Evolutionary conservation across 2,797 vertebrate species (phyloP).

Genomic region (Mormyrops boulengeri): DNA sequence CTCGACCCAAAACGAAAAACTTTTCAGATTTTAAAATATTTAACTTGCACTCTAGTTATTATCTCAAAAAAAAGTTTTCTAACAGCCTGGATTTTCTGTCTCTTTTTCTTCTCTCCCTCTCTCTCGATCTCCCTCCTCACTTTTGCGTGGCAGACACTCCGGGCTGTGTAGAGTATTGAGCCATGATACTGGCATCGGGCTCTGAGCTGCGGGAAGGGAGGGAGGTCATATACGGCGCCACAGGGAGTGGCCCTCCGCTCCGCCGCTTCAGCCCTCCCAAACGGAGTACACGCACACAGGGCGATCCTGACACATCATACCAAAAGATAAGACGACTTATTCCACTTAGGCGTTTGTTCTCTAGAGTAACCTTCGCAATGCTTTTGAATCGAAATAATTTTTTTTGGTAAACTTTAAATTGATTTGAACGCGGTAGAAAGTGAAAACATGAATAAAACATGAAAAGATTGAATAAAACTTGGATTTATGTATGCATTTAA

Average conservation of each 20-base stretch:
- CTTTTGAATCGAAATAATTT: not conserved
- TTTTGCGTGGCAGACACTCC: conserved; percentile 56
- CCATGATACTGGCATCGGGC: conserved; percentile 49
- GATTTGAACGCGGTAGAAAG: not conserved
- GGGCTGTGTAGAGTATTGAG: conserved; percentile 65
- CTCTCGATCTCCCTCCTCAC: conserved; percentile 28
- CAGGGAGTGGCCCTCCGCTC: conserved; percentile 59
- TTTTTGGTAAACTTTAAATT: not conserved
- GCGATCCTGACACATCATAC: conserved; percentile 30
- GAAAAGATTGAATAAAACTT: not conserved
- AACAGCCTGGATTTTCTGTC: conserved; percentile 27
- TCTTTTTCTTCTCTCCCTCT: conserved; percentile 36
- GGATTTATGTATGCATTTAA: not conserved
- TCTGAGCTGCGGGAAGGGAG: conserved; percentile 58
- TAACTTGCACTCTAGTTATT: conserved; percentile 42
- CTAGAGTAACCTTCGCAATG: not conserved
- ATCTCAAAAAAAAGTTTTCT: conserved; percentile 26
- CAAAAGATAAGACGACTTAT: not conserved
- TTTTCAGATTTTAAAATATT: conserved; percentile 27
- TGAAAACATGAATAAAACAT: not conserved
- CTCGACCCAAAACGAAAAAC: conserved; percentile 43
- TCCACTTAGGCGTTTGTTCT: not conserved
- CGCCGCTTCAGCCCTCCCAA: conserved; percentile 52
- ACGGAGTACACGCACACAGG: conserved; percentile 14
- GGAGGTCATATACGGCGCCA: conserved; percentile 39